phyloP scores from a whole-genome alignment of 2,888 invertebrate genomes.

The Eupithecia subfuscata region DNA sequence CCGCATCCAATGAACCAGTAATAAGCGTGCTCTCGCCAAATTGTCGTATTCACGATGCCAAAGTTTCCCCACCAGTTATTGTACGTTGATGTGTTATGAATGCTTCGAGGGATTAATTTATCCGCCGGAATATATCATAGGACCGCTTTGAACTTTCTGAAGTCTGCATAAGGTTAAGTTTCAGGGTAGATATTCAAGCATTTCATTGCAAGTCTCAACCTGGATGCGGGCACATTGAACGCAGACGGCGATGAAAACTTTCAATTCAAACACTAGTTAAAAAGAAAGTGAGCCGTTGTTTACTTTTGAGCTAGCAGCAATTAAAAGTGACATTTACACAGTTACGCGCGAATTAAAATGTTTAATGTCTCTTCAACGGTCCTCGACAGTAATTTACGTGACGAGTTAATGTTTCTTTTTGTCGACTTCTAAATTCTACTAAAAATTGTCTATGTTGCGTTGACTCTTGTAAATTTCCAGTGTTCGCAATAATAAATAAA shows the following conservation, averaged over 20 bases:
- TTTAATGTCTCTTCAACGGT: constrained; percentile 29
- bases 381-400: constrained; percentile 19
- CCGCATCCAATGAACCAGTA: constrained; percentile 50
- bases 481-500: too few relatives aligned
- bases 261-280: constrained; percentile 14
- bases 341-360: constrained; percentile 33
- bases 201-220: not conserved
- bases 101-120: constrained; percentile 31
- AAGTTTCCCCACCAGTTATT: constrained; percentile 44
- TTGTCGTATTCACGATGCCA: constrained; percentile 59
- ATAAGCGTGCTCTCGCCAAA: constrained; percentile 61
- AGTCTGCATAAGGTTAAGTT: constrained; percentile 8
- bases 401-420: constrained; percentile 8
- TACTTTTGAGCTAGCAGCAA: constrained; percentile 36
- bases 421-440: constrained; percentile 8
- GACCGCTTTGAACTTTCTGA: not conserved
- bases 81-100: constrained; percentile 31
- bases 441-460: not conserved
- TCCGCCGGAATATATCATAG: constrained; percentile 1
- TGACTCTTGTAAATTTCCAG: not conserved
- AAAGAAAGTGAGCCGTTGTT: constrained; percentile 20
- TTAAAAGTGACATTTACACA: constrained; percentile 36
- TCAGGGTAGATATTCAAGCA: constrained; percentile 3
- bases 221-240: constrained; percentile 2
- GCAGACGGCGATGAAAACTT: not conserved